Evolutionary conservation across 2,888 invertebrate species (phyloP).

Genomic region (Eutolmus rufibarbis): DNA sequence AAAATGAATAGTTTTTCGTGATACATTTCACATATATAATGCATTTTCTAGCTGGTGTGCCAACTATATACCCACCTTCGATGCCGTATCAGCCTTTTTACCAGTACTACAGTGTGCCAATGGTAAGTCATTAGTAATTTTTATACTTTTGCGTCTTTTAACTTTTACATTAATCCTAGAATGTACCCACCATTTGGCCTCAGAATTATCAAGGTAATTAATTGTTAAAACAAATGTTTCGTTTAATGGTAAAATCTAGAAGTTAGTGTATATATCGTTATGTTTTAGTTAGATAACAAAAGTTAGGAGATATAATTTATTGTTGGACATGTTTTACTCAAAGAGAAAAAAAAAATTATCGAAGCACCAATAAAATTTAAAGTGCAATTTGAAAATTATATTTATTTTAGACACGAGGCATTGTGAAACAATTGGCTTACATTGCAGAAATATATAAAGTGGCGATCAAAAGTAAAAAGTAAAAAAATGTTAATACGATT

Average conservation of each 20-base stretch:
- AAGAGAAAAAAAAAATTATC: not conserved
- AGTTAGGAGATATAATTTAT: not conserved
- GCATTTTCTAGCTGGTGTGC: slow-evolving; percentile 62
- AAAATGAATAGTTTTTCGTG: not conserved
- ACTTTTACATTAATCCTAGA: slow-evolving; percentile 53
- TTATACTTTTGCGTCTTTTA: not conserved
- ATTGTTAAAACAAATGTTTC: not conserved
- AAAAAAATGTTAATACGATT: not conserved
- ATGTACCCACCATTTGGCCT: slow-evolving; percentile 65
- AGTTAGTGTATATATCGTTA: not conserved
- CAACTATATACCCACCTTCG: slow-evolving; percentile 64
- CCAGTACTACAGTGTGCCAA: slow-evolving; percentile 65
- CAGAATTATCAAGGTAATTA: slow-evolving; percentile 64
- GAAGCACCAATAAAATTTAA: not conserved
- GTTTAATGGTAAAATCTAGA: not conserved
- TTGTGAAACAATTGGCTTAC: not conserved
- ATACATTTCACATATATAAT: not conserved
- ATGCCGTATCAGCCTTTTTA: slow-evolving; percentile 65
- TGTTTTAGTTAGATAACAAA: not conserved
- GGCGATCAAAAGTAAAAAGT: not conserved
- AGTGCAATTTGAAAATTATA: not conserved
- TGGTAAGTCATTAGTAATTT: slow-evolving; percentile 53
- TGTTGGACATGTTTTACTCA: not conserved
- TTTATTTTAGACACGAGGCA: not conserved
- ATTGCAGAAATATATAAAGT: not conserved